These are phyloP conservation scores for Gopherus evgoodei DNA, from an alignment of 2,113 vertebrate genomes.

Conservation along the genomic window DNA sequence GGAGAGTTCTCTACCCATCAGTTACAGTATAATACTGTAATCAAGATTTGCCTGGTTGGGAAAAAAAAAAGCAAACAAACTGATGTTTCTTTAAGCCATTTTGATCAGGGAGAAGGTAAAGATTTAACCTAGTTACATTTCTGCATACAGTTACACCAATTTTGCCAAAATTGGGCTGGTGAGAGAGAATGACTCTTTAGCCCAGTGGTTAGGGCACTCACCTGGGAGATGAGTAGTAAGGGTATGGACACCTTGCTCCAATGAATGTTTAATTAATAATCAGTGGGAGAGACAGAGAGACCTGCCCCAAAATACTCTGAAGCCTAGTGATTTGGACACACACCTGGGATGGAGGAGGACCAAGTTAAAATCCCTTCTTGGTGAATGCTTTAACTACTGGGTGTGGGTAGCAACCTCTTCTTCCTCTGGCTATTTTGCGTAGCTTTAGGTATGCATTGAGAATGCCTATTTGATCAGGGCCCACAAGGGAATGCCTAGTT, in stretches of 20 bases:
- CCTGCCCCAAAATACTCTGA: background rate
- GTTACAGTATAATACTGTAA: background rate
- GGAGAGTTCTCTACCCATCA: background rate
- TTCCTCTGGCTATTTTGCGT: background rate
- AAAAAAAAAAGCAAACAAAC: background rate
- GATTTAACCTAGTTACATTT: background rate
- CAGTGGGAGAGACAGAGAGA: background rate
- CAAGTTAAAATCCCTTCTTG: background rate
- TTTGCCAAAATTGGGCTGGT: background rate
- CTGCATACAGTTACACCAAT: constrained; percentile 3
- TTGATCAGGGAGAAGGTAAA: constrained; percentile 10
- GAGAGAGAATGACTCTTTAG: background rate
- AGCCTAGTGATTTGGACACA: background rate
- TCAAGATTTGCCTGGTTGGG: background rate
- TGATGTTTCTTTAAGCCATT: background rate
- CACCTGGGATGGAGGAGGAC: background rate
- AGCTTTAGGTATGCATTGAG: background rate
- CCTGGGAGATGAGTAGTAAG: background rate
- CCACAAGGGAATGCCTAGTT: too few species aligned
- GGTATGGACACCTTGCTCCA: background rate
- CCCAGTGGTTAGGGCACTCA: background rate
- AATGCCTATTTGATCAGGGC: background rate
- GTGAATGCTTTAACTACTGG: background rate
- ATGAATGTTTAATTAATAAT: background rate
- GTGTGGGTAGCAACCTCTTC: background rate